These are phyloP conservation scores for Agelastica alni DNA, from an alignment of 2,888 invertebrate species.

Conservation along the genomic window DNA sequence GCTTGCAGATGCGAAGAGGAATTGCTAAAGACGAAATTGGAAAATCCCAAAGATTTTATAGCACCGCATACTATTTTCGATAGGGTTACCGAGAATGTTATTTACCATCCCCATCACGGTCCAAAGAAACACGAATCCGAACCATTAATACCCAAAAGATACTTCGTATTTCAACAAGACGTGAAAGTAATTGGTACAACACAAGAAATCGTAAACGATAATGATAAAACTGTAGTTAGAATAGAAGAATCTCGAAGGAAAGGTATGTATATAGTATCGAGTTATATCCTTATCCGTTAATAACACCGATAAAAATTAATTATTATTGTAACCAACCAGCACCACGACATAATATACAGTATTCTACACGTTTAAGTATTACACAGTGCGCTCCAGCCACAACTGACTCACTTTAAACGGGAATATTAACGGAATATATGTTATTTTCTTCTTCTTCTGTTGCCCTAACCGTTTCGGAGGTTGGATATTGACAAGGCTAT, in stretches of 20 bases:
- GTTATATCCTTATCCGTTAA: no score
- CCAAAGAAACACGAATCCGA: constrained; percentile 55
- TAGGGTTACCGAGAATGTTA: constrained; percentile 66
- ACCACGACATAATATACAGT: no score
- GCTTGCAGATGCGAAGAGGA: constrained; percentile 63
- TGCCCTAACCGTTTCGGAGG: no score
- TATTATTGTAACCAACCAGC: no score
- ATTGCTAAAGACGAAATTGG: constrained; percentile 50
- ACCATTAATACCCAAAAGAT: constrained; percentile 65
- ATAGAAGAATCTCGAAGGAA: constrained; percentile 37
- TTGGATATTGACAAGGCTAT: no score
- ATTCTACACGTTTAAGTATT: no score
- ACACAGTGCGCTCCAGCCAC: no score
- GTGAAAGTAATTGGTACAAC: constrained; percentile 69
- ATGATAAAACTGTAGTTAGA: constrained; percentile 32
- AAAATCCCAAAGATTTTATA: constrained; percentile 63
- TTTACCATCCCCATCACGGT: constrained; percentile 59
- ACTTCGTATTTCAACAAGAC: constrained; percentile 74
- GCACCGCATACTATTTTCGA: constrained; percentile 73
- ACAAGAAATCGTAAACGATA: constrained; percentile 55
- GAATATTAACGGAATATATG: no score
- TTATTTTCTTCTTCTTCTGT: no score
- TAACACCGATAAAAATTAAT: no score
- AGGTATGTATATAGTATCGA: no score
- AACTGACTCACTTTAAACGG: no score